These are phyloP conservation scores for Channallabes apus DNA, from an alignment of 2,797 vertebrate species.

Conservation along the genomic window DNA sequence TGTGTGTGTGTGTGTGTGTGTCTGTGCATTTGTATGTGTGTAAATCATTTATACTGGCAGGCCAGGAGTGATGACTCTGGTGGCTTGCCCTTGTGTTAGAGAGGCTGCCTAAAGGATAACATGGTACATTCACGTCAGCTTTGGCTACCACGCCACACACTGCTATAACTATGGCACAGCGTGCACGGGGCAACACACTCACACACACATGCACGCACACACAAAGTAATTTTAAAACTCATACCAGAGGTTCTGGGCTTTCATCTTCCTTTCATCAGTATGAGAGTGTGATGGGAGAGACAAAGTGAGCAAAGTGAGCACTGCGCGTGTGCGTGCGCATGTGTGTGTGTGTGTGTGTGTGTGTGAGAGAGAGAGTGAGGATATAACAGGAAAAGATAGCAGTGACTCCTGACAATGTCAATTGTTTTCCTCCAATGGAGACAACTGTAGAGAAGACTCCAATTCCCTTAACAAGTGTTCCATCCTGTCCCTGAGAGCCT, in stretches of 20 bases:
- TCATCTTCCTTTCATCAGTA: constrained; percentile 49
- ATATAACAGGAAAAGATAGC: constrained; percentile 41
- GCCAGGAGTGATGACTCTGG: constrained; percentile 54
- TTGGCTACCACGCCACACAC: constrained; percentile 61
- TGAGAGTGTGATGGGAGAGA: constrained; percentile 34
- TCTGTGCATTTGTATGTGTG: constrained; percentile 53
- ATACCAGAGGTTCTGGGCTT: constrained; percentile 42
- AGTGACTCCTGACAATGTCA: constrained; percentile 59
- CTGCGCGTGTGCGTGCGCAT: background rate
- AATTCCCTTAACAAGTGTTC: constrained; percentile 64
- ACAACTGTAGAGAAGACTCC: constrained; percentile 54
- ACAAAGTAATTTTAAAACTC: constrained; percentile 36
- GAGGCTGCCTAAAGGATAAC: constrained; percentile 54
- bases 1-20: constrained; percentile 9
- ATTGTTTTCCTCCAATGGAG: constrained; percentile 55
- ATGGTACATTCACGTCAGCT: constrained; percentile 65
- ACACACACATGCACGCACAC: constrained; percentile 43
- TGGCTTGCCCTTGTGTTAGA: constrained; percentile 60
- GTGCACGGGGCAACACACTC: background rate
- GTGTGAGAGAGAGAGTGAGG: background rate
- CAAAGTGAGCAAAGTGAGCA: constrained; percentile 35
- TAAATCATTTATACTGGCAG: constrained; percentile 51
- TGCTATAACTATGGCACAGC: constrained; percentile 60
- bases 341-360: background rate
- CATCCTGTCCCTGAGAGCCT: constrained; percentile 54